Evolutionary conservation across 2,797 vertebrate genomes (phyloP).

Genomic region (Agapornis canus): DNA sequence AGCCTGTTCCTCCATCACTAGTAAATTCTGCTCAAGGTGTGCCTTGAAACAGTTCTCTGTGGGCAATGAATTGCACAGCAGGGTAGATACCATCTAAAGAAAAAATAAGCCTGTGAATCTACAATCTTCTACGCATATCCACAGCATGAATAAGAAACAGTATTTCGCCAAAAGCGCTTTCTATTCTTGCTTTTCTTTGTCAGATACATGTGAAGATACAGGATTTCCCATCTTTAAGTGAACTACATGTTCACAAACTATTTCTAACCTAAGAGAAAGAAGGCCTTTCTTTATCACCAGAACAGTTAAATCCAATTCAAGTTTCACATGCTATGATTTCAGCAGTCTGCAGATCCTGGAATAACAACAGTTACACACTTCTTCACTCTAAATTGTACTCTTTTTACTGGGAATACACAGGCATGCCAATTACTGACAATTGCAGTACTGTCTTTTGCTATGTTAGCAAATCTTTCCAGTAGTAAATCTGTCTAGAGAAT

Average conservation of each 20-base stretch:
- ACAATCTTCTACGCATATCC: neutral
- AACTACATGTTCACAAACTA: neutral
- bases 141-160: neutral
- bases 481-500: neutral
- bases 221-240: neutral
- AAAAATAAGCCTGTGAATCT: neutral
- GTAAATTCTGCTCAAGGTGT: neutral
- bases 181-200: neutral
- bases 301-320: neutral
- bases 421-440: conserved; percentile 2
- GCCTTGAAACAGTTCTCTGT: neutral
- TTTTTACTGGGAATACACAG: neutral
- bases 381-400: neutral
- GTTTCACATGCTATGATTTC: neutral
- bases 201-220: neutral
- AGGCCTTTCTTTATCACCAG: neutral
- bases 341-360: neutral
- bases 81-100: neutral
- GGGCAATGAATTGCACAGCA: neutral
- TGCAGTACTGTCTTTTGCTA: neutral
- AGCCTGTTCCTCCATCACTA: neutral
- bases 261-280: neutral
- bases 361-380: neutral
- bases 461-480: neutral
- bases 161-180: neutral